Evolutionary conservation across 2,888 invertebrate genomes (phyloP), one percentile per base, ranked within the genome.

Genomic region (Agrotis puta): DNA sequence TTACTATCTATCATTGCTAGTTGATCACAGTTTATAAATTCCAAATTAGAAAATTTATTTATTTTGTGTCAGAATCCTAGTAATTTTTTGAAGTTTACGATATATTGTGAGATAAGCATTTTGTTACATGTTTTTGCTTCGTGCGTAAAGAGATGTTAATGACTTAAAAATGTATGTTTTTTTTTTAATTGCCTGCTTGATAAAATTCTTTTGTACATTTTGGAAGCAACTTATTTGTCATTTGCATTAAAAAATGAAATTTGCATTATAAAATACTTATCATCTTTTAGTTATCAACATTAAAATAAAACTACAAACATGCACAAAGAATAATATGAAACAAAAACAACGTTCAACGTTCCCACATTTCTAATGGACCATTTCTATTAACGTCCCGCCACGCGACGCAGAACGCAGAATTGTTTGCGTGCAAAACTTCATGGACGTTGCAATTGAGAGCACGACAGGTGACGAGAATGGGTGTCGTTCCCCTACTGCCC

Each of bases 381-480:
- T 73, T 82, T 81, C 74, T 79, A 81, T 78, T 76, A 78, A 63
- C 74, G 68, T 48, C 45, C 24, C 20, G n/a, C 50, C 27, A n/a
- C 24, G 58, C 58, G 47, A 48, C 64, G 47, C 59, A 72, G 74
- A 22, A 75, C 82, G 76, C 79, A 66, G 64, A 62, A 78, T 77
- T 83, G 83, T 86, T 84, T 83, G 81, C 85, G 84, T 81, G 83
- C 80, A 74, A 84, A 84, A 87, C 87, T 86, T 85, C 84, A 80
- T 85, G 84, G 83, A 85, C 87, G 86, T 83, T 88, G 88, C 91
- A 88, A 88, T 88, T 87, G 81, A 76, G 73, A 81, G 72, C 73
- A 81, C 87, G 91, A 89, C 90, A 91, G 88, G 87, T 91, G 92
- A 90, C 87, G 85, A 80, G 83, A 88, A 88, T 89, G 83, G 86